Evolutionary conservation across 2,113 vertebrate species (phyloP), one percentile per base, ranked within the genome.

Genomic region (Riparia riparia): DNA sequence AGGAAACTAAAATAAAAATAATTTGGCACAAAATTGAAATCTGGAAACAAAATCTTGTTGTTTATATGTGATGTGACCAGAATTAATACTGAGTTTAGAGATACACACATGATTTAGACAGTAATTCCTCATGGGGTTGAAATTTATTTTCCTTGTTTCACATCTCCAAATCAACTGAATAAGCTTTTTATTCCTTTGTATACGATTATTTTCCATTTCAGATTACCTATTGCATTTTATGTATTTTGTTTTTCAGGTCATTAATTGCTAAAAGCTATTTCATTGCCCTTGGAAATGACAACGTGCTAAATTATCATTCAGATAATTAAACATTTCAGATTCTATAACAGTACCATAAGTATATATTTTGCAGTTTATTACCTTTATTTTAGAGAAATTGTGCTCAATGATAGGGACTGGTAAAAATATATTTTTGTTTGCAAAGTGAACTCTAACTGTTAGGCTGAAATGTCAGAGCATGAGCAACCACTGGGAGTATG

Each of bases 211-310:
- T 68, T 91, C 93, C 44, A 66, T 80, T 95, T 86, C 76, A 17
- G 39, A 47, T 41, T 87, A 73, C 56, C 42, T 26, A 11, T 93
- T 90, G 82, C 20, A 44, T 83, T 96, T 92, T 66, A 66, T 83
- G 51, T 49, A 32, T 69, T 93, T 94, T 96, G 63, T 86, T 95
- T 96, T 94, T 85, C 78, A 88, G 95, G 71, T 95, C 86, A 86
- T 88, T 93, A 95, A 69, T 94, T 96, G 70, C 56, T 92, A 61
- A 93, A 95, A 95, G 90, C 41, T 71, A 69, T 96, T 96, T 93
- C 61, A 79, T 89, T 95, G 63, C 86, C 79, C 88, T 74, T 78
- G 60, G 70, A 97, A 97, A 93, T 88, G 49, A 84, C 61, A 96
- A 49, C 72, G 28, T 85, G 53, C 83, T 96, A 96, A 96, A 96